Base-by-base conservation (phyloP, 2,888 invertebrate species). In the Aphidius colemani region DNA sequence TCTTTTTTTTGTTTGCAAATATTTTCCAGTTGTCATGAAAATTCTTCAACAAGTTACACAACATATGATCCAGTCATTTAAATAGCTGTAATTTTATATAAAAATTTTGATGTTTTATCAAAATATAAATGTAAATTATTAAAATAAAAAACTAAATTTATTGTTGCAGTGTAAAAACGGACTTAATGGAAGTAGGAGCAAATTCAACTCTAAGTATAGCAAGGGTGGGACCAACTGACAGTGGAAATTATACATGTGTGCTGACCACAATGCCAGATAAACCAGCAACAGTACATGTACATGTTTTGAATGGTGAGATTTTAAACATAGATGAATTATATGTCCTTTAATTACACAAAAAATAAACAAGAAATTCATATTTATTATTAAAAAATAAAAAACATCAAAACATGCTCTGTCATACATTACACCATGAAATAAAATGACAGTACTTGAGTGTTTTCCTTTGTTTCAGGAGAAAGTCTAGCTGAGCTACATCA, bases 401-500 rank as follows among this genome's bases (percentile, higher is more conserved):
- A 30, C 30, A 30, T 30, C 30, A 30, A 30, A 30, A 30, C 30
- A 30, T 30, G 30, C 30, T 2, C 30, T 5, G 30, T 30, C 30
- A 30, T 30, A 30, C 5, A 30, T 30, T 3, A 30, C 30, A 30
- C 5, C 30, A 30, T 30, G 1, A 30, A 30, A 30, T 30, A 30
- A 30, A 30, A 30, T 30, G 30, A 30, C 30, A 30, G 63, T 69
- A 59, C 70, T 74, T 75, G 71, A 78, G 76, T 78, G 75, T 66
- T 55, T 63, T 66, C 67, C 72, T 75, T 75, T 81, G 78, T 83
- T 83, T 73, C 81, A 87, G 87, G 86, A 83, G 87, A 87, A 83
- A 87, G 87, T 81, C 85, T 87, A 82, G 87, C 87, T 57, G 87
- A 87, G 78, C 76, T 87, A 71, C 87, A 87, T 79, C 86, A 86